Base-by-base conservation (phyloP, 2,113 vertebrate genomes). In the Bambusicola thoracicus region DNA sequence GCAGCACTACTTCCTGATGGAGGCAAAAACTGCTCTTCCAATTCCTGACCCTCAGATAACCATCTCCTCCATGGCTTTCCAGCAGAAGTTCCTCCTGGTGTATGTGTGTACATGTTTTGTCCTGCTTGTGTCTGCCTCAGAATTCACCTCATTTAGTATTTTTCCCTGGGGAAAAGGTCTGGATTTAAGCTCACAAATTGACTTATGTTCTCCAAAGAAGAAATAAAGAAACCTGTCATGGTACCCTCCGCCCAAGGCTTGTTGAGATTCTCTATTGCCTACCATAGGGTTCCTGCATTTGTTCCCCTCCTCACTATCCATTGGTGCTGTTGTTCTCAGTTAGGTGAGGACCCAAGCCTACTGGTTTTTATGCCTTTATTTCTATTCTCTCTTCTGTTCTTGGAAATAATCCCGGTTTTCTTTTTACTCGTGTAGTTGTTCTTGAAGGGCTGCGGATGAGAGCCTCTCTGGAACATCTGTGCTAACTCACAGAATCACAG, bases 61-160 rank as follows among this genome's bases (percentile, higher is more conserved):
- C 19, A 2, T 56, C 9, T 56, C 18, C 8, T 81, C 41, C 2
- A 15, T n/a, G n/a, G 7, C 38, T 85, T 69, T 92, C 13, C 22
- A 62, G 34, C 13, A 53, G 25, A 41, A 29, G 2, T 12, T 41
- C 16, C 6, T 68, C 16, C 13, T 41, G 10, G 61, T n/a, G 29
- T 0, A 1, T 27, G 3, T 32, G 3, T 12, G 22, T 43, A 10
- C 7, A 2, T 36, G 0, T 18, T 66, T 68, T 3, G 27, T 38
- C 7, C 18, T 77, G 7, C 9, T 72, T 72, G 2, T 11, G 10
- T 41, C 65, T 70, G 5, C 48, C 11, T 59, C 1, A 0, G 22
- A 56, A 59, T 12, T 14, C 3, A 22, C 48, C 48, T 48, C 25
- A 27, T 51, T 11, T 53, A 36, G 15, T 36, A 1, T 9, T 36